A percentile compares a stretch with the other conserved stretches of the same genome.
These are phyloP conservation scores for Ceryle rudis DNA, from an alignment of 2,797 vertebrate genomes.

Conservation along the genomic window DNA sequence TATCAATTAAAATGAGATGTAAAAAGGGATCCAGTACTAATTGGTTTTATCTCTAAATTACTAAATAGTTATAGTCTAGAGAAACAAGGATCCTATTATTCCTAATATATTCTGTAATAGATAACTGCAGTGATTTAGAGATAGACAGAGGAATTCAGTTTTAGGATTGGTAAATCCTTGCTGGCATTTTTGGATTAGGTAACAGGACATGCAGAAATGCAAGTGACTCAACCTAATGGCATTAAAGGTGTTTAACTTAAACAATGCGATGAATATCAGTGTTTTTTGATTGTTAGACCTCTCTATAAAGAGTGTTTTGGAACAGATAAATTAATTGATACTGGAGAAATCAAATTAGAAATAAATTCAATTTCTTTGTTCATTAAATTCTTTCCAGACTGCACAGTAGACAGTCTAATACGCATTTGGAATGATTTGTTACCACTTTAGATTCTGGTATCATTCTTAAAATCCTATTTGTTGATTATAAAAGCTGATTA, in stretches of 20 bases:
- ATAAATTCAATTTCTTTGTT: neutral
- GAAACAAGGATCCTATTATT: conserved; percentile 28
- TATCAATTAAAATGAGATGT: conserved; percentile 49
- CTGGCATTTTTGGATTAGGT: neutral
- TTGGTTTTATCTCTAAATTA: conserved; percentile 61
- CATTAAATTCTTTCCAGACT: neutral
- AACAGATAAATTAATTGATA: neutral
- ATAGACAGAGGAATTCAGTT: neutral
- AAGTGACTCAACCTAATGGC: neutral
- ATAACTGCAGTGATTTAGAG: neutral
- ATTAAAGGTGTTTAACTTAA: conserved; percentile 16
- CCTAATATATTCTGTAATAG: conserved; percentile 17
- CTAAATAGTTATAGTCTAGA: conserved; percentile 21
- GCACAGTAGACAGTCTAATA: neutral
- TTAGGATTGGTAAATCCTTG: conserved; percentile 8
- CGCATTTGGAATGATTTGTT: neutral
- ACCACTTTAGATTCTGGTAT: neutral
- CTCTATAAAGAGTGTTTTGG: neutral
- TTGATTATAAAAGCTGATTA: neutral
- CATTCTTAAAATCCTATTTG: neutral
- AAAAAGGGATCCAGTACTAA: conserved; percentile 52
- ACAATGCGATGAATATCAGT: neutral
- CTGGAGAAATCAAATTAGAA: neutral
- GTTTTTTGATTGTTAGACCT: neutral
- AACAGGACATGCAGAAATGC: neutral